Conservation (phyloP, 2,113 vertebrate species). For the Cottus gobio region DNA sequence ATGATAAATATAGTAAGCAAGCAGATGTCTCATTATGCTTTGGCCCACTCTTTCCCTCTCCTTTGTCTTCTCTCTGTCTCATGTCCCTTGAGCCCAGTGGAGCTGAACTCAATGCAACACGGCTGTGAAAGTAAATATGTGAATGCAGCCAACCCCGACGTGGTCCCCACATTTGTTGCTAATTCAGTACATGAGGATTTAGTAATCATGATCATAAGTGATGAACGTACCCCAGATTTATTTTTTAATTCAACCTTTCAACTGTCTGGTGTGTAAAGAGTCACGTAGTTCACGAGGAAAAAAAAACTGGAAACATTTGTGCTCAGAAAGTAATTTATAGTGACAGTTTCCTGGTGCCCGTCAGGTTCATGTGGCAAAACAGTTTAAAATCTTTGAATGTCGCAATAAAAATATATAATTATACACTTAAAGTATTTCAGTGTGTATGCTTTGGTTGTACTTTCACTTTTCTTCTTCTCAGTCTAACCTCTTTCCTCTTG, state of each 20-base stretch:
- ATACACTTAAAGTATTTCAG: background rate
- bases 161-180: background rate
- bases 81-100: background rate
- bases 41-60: background rate
- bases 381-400: background rate
- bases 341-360: too few relatives aligned
- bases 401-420: background rate
- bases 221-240: background rate
- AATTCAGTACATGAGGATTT: background rate
- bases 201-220: background rate
- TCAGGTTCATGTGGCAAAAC: background rate
- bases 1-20: background rate
- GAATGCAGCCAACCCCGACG: background rate
- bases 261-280: background rate
- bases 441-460: background rate
- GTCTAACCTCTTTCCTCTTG: constrained; percentile 6
- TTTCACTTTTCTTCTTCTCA: background rate
- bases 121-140: background rate
- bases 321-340: background rate
- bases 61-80: background rate
- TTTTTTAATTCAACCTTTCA: background rate
- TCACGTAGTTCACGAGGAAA: background rate
- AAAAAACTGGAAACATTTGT: background rate
- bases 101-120: background rate
- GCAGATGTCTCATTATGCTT: background rate